Conservation (phyloP, 1,140 invertebrate genomes). For the Chelonus insularis region DNA sequence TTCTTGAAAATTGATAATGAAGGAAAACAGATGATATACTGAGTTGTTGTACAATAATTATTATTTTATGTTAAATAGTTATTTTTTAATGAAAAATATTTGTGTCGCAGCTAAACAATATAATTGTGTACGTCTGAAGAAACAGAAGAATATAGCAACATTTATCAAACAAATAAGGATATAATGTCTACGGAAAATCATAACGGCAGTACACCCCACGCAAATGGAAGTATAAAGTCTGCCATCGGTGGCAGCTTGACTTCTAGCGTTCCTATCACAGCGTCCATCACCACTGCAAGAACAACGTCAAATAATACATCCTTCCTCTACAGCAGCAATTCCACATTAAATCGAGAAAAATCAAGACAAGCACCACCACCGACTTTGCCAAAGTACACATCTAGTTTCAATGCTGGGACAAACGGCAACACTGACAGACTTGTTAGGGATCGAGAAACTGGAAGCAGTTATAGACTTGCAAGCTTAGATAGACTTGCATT, state of each 20-base stretch:
- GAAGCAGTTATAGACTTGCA: conserved; percentile 68
- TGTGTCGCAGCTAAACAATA: conserved; percentile 1
- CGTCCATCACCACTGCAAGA: conserved; percentile 30
- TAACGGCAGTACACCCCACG: conserved; percentile 45
- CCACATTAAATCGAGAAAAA: conserved; percentile 50
- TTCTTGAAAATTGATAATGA: too few species aligned
- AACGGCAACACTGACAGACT: conserved; percentile 58
- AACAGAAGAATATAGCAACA: background rate
- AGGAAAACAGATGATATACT: too few species aligned
- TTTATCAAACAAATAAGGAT: conserved; percentile 4
- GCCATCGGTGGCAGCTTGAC: conserved; percentile 36
- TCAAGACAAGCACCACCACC: conserved; percentile 66
- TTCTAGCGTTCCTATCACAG: conserved; percentile 34
- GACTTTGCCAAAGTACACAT: conserved; percentile 69
- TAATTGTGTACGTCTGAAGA: background rate
- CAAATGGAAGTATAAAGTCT: conserved; percentile 51
- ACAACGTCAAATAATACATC: conserved; percentile 49
- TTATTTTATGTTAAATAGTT: too few species aligned
- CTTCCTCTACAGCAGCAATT: conserved; percentile 58
- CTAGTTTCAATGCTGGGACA: conserved; percentile 63
- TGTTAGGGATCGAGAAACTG: conserved; percentile 61
- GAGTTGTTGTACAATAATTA: too few species aligned
- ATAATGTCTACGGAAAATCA: conserved; percentile 52
- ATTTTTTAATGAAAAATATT: too few species aligned
- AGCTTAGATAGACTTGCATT: conserved; percentile 73